Evolutionary conservation across 2,888 invertebrate species (phyloP).

Genomic region (Merodon equestris): DNA sequence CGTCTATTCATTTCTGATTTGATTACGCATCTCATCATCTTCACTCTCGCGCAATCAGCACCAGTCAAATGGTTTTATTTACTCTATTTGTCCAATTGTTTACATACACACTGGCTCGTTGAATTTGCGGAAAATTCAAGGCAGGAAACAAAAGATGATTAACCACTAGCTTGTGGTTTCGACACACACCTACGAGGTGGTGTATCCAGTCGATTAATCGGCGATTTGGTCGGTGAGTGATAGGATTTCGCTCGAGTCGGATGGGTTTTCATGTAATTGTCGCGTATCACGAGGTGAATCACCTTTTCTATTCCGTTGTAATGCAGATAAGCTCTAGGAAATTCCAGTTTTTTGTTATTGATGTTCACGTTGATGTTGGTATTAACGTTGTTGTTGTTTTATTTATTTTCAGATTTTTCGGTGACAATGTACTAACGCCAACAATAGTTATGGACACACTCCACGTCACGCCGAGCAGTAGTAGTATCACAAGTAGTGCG

Average conservation of each 20-base stretch:
- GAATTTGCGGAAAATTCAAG: no score
- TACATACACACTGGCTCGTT: no score
- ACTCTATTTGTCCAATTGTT: no score
- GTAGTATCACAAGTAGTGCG: constrained; percentile 69
- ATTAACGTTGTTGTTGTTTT: constrained; percentile 9
- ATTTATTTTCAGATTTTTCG: constrained; percentile 51
- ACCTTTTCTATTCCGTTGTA: constrained; percentile 11
- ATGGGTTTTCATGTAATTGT: not conserved
- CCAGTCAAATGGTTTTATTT: no score
- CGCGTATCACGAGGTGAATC: constrained; percentile 41
- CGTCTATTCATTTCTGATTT: not conserved
- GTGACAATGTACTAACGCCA: constrained; percentile 49
- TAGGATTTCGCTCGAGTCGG: no score
- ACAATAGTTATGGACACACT: constrained; percentile 71
- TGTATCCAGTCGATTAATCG: no score
- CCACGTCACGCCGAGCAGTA: constrained; percentile 71
- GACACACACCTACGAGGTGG: no score
- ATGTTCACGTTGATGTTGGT: not conserved
- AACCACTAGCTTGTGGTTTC: no score
- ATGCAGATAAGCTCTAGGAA: constrained; percentile 28
- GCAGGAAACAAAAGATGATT: no score
- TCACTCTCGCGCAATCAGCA: no score
- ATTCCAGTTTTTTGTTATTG: constrained; percentile 1
- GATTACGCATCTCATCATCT: no score
- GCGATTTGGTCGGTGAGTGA: no score